Base-by-base conservation (phyloP, 2,113 vertebrate species). In the mouse (Mus musculus) region DNA sequence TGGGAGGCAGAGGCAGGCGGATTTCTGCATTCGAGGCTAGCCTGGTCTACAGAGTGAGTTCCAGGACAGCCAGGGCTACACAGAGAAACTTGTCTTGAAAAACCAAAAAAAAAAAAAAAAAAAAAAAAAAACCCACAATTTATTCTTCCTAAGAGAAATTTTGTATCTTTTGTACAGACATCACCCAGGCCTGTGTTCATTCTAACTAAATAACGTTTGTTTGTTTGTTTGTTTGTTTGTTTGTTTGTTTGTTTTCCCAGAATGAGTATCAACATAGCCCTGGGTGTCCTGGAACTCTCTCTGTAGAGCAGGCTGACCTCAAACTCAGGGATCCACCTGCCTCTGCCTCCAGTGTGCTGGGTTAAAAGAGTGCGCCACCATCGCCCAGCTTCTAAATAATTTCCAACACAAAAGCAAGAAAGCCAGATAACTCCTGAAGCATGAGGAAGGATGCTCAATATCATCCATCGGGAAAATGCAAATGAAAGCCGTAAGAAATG, bases 401-500 rank as follows among this genome's bases (percentile, higher is more conserved):
- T 65, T 14, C 49, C 67, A 84, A 76, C 52, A 87, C 46, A 59
- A 95, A 87, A 82, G 17, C 73, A 69, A 77, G 4, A 11, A 8
- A 19, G 86, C 19, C 30, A 5, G 3, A 39, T 1, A 42, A 13
- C 2, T 72, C 33, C 69, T 89, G 92, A 61, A 1, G 8, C 85
- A 26, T 67, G 52, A 1, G 28, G 33, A 67, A 76, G 49, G 17
- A 84, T 1, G 11, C 0, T 46, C 85, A 61, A 8, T 19, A 4
- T 67, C 88, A 89, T 72, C 24, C 30, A 22, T 77, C 20, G 28
- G 36, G 56, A 72, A 95, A 95, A 90, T 11, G 13, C 52, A 88
- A 54, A 49, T 56, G 67, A 94, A 96, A 90, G 63, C n/a, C 67
- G 84, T 20, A 54, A 4, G 22, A 94, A 75, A 92, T 10, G 33